Evolutionary conservation across 2,113 vertebrate species (phyloP), one percentile per base, ranked within the genome.

Genomic region (Anolis carolinensis): DNA sequence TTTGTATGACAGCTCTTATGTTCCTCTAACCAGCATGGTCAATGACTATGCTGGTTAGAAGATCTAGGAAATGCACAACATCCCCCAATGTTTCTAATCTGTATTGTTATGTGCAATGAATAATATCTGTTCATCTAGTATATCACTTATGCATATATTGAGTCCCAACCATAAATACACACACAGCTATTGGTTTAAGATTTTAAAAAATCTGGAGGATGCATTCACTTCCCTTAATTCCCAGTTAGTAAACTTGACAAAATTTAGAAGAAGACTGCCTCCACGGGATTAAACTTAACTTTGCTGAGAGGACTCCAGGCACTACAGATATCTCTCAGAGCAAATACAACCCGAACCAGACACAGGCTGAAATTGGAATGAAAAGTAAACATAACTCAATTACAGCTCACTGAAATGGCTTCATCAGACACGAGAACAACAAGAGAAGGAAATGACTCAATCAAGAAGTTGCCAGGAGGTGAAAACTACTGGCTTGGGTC

Each of bases 341-440:
- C 32, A 79, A 62, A 77, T 30, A n/a, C 25, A 85, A 48, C 50
- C 14, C 34, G 76, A 79, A 44, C 65, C 50, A 85, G 67, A 71
- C 34, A 30, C 75, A 79, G 48, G 75, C 71, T 68, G 65, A 71
- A 84, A 79, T 85, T 55, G 79, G 65, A 59, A 48, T 67, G 39
- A 34, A 3, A 10, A 1, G 2, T 0, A 4, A 82, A 88, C 27
- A 27, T 14, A 2, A 0, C 1, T 30, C 78, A 88, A 91, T 1
- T 20, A 23, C 4, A 7, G 76, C 34, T 30, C 68, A 82, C 25
- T 0, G 0, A 32, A 0, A 4, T 65, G 75, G 27, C 30, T 78
- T 73, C 25, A 0, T 0, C 21, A 72, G 70, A n/a, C 78, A 70
- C 86, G n/a, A 44, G n/a, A 77, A 71, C 63, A 85, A n/a, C 0